Conservation (phyloP, 2,888 invertebrate species). For the Palloptera scutellata region DNA sequence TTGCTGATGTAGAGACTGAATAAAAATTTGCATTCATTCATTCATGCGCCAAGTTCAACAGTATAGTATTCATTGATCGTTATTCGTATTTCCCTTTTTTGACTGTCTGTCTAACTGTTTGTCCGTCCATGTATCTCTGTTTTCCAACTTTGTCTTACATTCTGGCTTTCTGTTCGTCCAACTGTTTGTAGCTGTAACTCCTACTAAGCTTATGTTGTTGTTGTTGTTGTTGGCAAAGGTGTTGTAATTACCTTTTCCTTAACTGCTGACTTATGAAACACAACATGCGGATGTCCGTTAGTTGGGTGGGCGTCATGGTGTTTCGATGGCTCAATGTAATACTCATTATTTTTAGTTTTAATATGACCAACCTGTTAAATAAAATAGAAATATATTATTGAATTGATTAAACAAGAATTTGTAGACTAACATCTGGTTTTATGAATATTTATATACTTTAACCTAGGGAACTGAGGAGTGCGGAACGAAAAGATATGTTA, state of each 20-base stretch:
- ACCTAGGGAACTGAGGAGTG: too few relatives aligned
- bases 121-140: slow-evolving; percentile 18
- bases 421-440: too few relatives aligned
- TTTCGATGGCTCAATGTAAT: slow-evolving; percentile 76
- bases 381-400: slow-evolving; percentile 10
- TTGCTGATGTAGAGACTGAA: slow-evolving; percentile 7
- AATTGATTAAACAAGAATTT: too few relatives aligned
- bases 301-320: slow-evolving; percentile 62
- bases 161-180: slow-evolving; percentile 15
- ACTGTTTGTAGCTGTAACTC: background rate
- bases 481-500: too few relatives aligned
- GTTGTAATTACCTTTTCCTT: slow-evolving; percentile 55
- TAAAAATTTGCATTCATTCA: background rate
- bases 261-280: slow-evolving; percentile 75
- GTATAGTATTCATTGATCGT: slow-evolving; percentile 21
- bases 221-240: slow-evolving; percentile 34
- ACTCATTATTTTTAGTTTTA: slow-evolving; percentile 72
- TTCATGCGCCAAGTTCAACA: slow-evolving; percentile 24
- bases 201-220: slow-evolving; percentile 9
- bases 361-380: slow-evolving; percentile 72
- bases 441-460: too few relatives aligned
- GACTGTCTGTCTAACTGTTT: slow-evolving; percentile 26
- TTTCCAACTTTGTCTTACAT: background rate
- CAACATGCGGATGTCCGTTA: slow-evolving; percentile 71
- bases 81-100: slow-evolving; percentile 32